These are phyloP conservation scores for Zeuzera pyrina DNA, from an alignment of 2,888 invertebrate species.

Conservation along the genomic window DNA sequence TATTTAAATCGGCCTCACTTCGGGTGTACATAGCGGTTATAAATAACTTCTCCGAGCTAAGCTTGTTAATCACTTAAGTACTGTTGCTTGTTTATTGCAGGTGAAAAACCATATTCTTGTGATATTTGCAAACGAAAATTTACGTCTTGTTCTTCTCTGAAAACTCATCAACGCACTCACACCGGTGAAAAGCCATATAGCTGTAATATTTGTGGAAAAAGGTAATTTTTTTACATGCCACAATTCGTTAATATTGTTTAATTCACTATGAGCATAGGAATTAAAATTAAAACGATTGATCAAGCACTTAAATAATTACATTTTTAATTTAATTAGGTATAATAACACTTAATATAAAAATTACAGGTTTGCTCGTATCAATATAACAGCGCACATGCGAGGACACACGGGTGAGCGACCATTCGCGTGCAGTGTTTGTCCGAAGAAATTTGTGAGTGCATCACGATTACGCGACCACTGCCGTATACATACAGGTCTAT, in stretches of 20 bases:
- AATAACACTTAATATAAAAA: too few species aligned
- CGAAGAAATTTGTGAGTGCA: conserved; percentile 39
- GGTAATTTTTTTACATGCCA: conserved; percentile 16
- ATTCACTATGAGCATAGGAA: not conserved
- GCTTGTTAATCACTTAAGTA: not conserved
- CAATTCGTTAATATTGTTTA: not conserved
- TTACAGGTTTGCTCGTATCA: conserved; percentile 50
- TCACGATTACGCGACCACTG: conserved; percentile 46
- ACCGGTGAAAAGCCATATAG: conserved; percentile 61
- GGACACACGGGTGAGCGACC: conserved; percentile 72
- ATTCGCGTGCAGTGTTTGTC: conserved; percentile 61
- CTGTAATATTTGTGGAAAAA: conserved; percentile 41
- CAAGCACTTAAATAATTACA: not conserved
- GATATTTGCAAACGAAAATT: conserved; percentile 53
- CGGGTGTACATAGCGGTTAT: too few species aligned
- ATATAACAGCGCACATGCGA: conserved; percentile 62
- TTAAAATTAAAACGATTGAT: too few species aligned
- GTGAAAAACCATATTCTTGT: conserved; percentile 50
- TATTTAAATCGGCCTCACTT: too few species aligned
- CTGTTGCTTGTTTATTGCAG: conserved; percentile 21
- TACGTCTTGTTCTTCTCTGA: conserved; percentile 67
- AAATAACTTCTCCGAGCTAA: too few species aligned
- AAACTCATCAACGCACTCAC: conserved; percentile 60
- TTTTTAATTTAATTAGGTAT: too few species aligned
- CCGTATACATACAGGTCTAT: conserved; percentile 55